Base-by-base conservation (phyloP, 2,113 vertebrate species). In the Tetrax tetrax region DNA sequence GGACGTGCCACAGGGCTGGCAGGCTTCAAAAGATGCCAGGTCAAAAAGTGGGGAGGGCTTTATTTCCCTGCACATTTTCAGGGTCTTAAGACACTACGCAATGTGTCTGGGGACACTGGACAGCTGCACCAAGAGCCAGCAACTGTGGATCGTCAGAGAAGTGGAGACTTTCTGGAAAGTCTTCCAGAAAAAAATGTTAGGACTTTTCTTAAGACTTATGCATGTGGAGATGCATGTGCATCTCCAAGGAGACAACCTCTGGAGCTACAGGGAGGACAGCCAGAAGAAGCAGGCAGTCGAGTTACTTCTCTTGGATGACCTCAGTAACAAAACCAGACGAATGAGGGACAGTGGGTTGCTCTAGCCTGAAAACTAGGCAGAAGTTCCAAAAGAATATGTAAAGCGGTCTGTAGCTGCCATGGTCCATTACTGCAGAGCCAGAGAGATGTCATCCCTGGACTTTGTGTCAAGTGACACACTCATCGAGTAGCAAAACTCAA, bases 61-160 rank as follows among this genome's bases (percentile, higher is more conserved):
- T 77, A 29, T 43, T 18, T 33, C 7, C 28, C 50, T 54, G 14
- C 14, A 9, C 5, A 10, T 74, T 83, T 93, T 69, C 56, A 74
- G 47, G 38, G 8, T 88, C 24, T 83, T 74, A 77, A 83, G 57
- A 15, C 22, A 47, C n/a, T 21, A 6, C 29, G 41, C 19, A 48
- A 5, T 16, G 23, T 64, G 23, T 43, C 31, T 81, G 53, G 50
- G 29, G 43, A n/a, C 33, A 82, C 33, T 9, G 25, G 27, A 50
- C n/a, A 61, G 20, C 71, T 83, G 41, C 41, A 41, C 8, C 2
- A 54, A 24, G 51, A 50, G 10, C 28, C 25, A 2, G 12, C 2
- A 0, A 7, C 5, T 9, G 29, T 0, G 0, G 33, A 48, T 2
- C 6, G 1, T 27, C 57, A 84, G 43, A 82, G 53, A 43, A 90